Evolutionary conservation across 2,797 vertebrate species (phyloP).

Genomic region (Fistularia tabacaria): DNA sequence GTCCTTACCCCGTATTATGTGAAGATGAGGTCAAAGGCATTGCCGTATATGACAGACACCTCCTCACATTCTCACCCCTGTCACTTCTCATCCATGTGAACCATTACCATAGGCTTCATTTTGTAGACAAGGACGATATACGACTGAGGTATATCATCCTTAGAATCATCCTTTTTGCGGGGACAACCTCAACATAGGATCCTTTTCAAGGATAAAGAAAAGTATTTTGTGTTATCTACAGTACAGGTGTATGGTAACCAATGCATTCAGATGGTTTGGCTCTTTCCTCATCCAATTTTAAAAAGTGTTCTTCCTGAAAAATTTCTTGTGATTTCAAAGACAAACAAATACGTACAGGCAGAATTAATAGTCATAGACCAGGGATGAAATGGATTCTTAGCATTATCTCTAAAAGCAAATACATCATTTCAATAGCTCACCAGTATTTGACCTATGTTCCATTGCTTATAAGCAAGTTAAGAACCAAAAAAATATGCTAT

Average conservation of each 20-base stretch:
- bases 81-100: constrained; percentile 70
- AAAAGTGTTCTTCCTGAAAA: constrained; percentile 15
- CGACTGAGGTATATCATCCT: constrained; percentile 47
- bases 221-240: constrained; percentile 10
- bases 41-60: constrained; percentile 65
- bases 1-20: constrained; percentile 74
- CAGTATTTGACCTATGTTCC: constrained; percentile 26
- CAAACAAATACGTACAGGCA: constrained; percentile 20
- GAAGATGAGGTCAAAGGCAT: constrained; percentile 72
- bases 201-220: constrained; percentile 18
- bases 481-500: constrained; percentile 26
- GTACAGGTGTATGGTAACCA: not conserved
- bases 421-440: constrained; percentile 24
- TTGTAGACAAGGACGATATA: constrained; percentile 55
- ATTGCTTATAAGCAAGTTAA: constrained; percentile 41
- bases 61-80: constrained; percentile 68
- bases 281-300: constrained; percentile 5
- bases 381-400: constrained; percentile 22
- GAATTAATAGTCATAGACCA: constrained; percentile 24
- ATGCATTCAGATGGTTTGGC: not conserved
- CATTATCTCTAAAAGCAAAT: constrained; percentile 36
- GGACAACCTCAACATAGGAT: constrained; percentile 35
- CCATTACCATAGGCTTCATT: constrained; percentile 49
- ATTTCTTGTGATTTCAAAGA: constrained; percentile 6
- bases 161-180: constrained; percentile 33